Evolutionary conservation across 1,140 invertebrate species (phyloP).

Genomic region (Pseudomyrmex gracilis): DNA sequence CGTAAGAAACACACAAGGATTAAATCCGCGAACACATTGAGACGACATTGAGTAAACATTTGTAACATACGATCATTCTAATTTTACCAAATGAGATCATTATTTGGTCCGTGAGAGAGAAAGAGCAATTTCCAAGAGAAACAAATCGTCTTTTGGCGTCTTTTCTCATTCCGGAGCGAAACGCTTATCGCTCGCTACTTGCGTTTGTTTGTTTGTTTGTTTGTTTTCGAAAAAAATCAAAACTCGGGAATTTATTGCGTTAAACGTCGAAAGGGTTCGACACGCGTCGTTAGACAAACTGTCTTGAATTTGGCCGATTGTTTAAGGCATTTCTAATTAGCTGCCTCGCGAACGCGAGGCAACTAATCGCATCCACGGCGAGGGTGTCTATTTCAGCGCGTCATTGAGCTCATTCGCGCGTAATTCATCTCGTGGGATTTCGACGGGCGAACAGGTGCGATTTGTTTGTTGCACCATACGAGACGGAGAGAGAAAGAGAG

Average conservation of each 20-base stretch:
- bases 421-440: conserved; percentile 21
- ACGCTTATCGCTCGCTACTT: neutral
- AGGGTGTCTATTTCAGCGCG: neutral
- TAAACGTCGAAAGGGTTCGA: too few species aligned
- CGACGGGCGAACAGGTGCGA: conserved; percentile 37
- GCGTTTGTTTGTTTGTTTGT: conserved; percentile 9
- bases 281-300: neutral
- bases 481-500: too few species aligned
- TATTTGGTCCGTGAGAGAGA: neutral
- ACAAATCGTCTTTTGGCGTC: neutral
- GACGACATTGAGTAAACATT: too few species aligned
- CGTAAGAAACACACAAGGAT: neutral
- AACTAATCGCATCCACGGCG: neutral
- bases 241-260: neutral
- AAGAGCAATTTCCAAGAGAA: neutral
- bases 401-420: neutral
- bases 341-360: neutral
- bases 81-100: conserved; percentile 22
- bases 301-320: neutral
- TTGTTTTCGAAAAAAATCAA: too few species aligned
- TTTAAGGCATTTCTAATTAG: conserved; percentile 31
- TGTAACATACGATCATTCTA: neutral
- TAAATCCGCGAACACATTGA: neutral
- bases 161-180: neutral
- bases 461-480: neutral